Evolutionary conservation across 1,140 invertebrate species (phyloP).

Genomic region (Drosophila sp.): DNA sequence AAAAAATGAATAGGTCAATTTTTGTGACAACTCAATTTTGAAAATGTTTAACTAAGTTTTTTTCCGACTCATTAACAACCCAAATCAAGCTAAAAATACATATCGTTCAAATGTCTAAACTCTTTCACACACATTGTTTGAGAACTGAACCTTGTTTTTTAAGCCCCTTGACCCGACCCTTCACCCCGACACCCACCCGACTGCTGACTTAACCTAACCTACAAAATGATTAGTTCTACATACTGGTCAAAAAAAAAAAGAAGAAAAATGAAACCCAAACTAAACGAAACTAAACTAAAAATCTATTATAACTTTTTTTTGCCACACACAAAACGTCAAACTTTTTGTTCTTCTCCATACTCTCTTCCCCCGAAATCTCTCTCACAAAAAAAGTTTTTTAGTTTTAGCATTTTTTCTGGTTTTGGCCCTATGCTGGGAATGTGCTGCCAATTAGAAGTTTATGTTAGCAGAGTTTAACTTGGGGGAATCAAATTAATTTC

Average conservation of each 20-base stretch:
- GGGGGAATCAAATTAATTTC: constrained; percentile 66
- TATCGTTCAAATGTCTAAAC: constrained; percentile 2
- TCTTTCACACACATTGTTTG: constrained; percentile 5
- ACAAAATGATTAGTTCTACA: constrained; percentile 69
- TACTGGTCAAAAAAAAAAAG: constrained; percentile 31
- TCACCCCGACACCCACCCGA: not conserved
- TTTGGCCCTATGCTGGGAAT: constrained; percentile 63
- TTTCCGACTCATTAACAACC: constrained; percentile 2
- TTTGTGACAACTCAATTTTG: not conserved
- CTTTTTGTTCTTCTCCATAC: constrained; percentile 30
- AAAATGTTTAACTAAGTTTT: constrained; percentile 8
- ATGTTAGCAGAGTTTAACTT: constrained; percentile 54
- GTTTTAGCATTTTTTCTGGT: constrained; percentile 3
- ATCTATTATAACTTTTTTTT: constrained; percentile 75
- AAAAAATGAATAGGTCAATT: not conserved
- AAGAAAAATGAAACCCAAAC: constrained; percentile 62
- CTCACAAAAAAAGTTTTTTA: constrained; percentile 42
- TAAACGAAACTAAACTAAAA: constrained; percentile 73
- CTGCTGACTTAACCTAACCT: constrained; percentile 30
- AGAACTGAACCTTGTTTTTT: not conserved
- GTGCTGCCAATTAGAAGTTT: constrained; percentile 80
- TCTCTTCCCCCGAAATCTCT: constrained; percentile 18
- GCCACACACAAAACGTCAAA: constrained; percentile 62
- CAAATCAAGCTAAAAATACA: not conserved
- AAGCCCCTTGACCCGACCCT: not conserved